Base-by-base conservation (phyloP, 2,113 vertebrate genomes). In the Sinocyclocheilus rhinocerous region DNA sequence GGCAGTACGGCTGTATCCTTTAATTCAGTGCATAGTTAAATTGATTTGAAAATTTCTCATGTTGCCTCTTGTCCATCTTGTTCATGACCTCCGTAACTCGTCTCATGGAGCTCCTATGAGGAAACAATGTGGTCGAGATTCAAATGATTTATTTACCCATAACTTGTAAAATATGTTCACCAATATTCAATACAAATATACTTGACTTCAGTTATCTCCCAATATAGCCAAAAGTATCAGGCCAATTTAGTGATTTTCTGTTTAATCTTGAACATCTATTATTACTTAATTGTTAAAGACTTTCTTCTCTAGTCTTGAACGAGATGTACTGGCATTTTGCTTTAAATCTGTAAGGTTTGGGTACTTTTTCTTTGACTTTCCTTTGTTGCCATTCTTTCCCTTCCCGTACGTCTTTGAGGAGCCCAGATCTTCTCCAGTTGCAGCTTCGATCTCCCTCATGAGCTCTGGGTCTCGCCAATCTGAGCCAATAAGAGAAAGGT, bases 21-120 rank as follows among this genome's bases (percentile, higher is more conserved):
- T 26, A 99, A 87, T 95, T 95, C 90, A 99, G 92, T 0, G 97
- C 97, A 0, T 99, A 99, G 94, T 99, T 99, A 89, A 99, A 99
- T 93, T 99, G 97, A 94, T 98, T 99, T 86, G 97, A 94, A 92
- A 99, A 99, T 93, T 99, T 99, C 82, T 98, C 97, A 0, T 99
- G 98, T 89, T 97, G 99, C 81, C 94, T 96, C 76, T 61, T 91
- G 94, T 99, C 98, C 84, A 95, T 89, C 86, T 88, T 94, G 90
- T 93, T 96, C 97, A 99, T 94, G 55, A 95, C 96, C 13, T 95
- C 90, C 63, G 95, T 90, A 0, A 97, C 95, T 26, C 97, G 91
- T 73, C 95, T 96, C 95, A 99, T 15, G 4, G 96, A 90, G 4
- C 94, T 95, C 94, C 98, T 99, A 93, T 2, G 89, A 88, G 55